Percentiles rank a stretch among this genome's conserved stretches.
phyloP scores from a whole-genome alignment of 2,113 vertebrate species.

The Noctilio leporinus region DNA sequence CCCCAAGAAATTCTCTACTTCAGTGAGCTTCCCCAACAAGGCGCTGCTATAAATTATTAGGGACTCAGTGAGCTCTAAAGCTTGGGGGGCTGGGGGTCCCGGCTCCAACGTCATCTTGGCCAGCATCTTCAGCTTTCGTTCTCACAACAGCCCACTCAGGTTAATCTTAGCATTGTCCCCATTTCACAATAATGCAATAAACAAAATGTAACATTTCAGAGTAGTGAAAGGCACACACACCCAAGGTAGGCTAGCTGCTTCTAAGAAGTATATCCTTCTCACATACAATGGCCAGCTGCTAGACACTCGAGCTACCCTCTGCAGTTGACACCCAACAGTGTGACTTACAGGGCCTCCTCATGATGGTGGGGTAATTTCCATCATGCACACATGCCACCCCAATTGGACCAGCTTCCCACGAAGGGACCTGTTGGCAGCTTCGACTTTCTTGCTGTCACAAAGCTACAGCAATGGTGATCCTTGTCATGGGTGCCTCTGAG shows the following conservation, averaged over 20 bases:
- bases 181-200: neutral
- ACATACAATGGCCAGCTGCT: neutral
- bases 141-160: neutral
- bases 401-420: neutral
- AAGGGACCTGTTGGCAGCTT: neutral
- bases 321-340: neutral
- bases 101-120: neutral
- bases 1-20: neutral
- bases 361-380: accelerated
- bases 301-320: neutral
- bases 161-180: neutral
- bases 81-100: neutral
- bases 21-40: neutral
- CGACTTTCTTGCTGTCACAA: neutral
- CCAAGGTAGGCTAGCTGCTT: neutral
- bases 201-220: neutral
- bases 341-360: neutral
- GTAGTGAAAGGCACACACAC: neutral
- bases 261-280: neutral
- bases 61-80: neutral
- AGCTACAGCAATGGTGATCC: accelerated
- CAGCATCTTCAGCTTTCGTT: no score
- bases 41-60: neutral
- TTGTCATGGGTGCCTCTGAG: neutral
- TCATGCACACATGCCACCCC: no score